Base-by-base conservation (phyloP, 2,888 invertebrate genomes). In the Ferdinandea cuprea region DNA sequence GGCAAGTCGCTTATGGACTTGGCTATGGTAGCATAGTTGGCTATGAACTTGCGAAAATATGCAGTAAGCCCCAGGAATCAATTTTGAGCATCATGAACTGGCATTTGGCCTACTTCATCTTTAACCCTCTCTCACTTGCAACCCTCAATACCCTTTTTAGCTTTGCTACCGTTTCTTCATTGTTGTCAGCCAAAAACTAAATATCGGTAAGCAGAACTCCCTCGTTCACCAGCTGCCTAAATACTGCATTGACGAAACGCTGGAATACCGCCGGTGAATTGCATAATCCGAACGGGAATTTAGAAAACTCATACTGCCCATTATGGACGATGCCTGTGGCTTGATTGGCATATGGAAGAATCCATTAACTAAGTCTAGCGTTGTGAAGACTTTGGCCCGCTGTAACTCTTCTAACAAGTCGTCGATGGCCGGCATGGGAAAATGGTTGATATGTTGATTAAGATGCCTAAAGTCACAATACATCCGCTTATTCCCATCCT, bases 381-480 rank as follows among this genome's bases (percentile, higher is more conserved):
- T 74, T 1, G 66, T 81, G 35, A 63, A 76, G 1, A 74, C 37
- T 3, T 25, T 25, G 3, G 44, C 81, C 3, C 37, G 37, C 28
- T 81, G 66, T 19, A 83, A 50, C 6, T 11, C 17, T 8, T 76
- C 76, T 0, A 76, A 2, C 1, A 66, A 30, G 42, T 81, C 81
- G 9, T 76, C 71, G 3, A 81, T 76, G 4, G 58, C 3, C 4
- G 76, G 46, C 80, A 69, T 69, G 6, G 74, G 63, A 2, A 89
- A 59, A 3, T 90, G 89, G 37, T 48, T 48, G 2, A 63, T 37
- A 6, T 28, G 11, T 1, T 8, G 0, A 35, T 63, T 40, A 11
- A 58, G 7, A 1, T 25, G 37, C 0, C 58, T 19, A 76, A 88
- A 91, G 66, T 91, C 90, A 0, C 90, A 86, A 71, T 89, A 90